Evolutionary conservation across 2,888 invertebrate genomes (phyloP).

Genomic region (Hyposoter dolosus): DNA sequence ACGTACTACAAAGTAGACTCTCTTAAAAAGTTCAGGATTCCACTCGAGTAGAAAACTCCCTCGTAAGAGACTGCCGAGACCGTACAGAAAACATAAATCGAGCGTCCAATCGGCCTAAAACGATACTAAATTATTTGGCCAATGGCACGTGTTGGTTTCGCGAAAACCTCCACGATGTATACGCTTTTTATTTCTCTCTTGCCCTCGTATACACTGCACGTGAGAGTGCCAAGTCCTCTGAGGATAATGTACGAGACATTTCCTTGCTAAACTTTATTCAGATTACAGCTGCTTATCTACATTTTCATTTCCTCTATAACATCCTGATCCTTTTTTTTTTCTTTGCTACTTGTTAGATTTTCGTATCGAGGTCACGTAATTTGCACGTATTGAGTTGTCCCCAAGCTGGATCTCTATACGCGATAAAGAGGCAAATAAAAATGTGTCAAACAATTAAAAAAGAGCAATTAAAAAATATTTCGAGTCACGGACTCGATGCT

Average conservation of each 20-base stretch:
- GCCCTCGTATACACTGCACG: constrained; percentile 51
- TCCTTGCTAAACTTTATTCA: constrained; percentile 66
- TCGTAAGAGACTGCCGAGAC: constrained; percentile 5
- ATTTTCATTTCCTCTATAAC: constrained; percentile 15
- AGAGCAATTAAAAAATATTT: neutral
- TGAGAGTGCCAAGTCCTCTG: constrained; percentile 72
- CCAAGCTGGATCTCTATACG: too few relatives aligned
- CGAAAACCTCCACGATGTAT: constrained; percentile 62
- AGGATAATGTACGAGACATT: constrained; percentile 73
- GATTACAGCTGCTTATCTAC: constrained; percentile 63
- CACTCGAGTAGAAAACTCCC: constrained; percentile 40
- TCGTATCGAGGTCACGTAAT: neutral
- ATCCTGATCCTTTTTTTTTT: neutral
- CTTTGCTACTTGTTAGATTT: constrained; percentile 14
- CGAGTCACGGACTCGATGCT: neutral
- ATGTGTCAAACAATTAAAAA: too few relatives aligned
- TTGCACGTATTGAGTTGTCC: neutral
- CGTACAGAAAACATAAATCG: constrained; percentile 77
- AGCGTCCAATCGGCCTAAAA: constrained; percentile 82
- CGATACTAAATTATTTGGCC: constrained; percentile 82
- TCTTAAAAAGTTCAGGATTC: constrained; percentile 60
- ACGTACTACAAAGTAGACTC: constrained; percentile 47
- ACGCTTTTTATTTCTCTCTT: constrained; percentile 27
- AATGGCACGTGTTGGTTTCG: constrained; percentile 65
- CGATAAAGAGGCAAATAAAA: too few relatives aligned